These are phyloP conservation scores for Cybosia mesomella DNA, from an alignment of 2,888 invertebrate genomes.

Conservation along the genomic window DNA sequence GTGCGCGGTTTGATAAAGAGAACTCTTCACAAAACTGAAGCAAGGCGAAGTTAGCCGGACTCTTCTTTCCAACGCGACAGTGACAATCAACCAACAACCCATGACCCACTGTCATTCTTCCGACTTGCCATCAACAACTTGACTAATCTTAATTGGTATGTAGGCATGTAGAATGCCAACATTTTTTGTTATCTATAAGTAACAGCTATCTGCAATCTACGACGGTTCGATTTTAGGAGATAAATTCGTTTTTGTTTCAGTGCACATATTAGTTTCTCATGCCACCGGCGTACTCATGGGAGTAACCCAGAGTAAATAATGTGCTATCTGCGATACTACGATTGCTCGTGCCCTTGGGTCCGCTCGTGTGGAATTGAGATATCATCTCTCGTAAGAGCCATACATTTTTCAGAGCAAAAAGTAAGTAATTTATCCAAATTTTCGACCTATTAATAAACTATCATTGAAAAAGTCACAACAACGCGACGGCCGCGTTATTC, in stretches of 20 bases:
- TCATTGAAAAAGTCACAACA: background rate
- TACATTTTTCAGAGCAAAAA: background rate
- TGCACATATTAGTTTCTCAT: conserved; percentile 28
- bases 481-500: background rate
- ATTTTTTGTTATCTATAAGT: background rate
- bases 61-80: no score
- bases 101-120: no score
- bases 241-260: conserved; percentile 30
- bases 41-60: no score
- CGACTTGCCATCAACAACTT: background rate
- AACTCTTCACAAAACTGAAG: no score
- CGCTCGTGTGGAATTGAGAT: background rate
- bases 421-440: background rate
- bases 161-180: background rate
- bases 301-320: conserved; percentile 29
- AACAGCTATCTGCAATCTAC: conserved; percentile 7
- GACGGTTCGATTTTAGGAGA: conserved; percentile 17
- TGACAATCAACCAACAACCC: no score
- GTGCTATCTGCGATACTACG: conserved; percentile 30
- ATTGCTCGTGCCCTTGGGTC: background rate
- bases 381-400: background rate
- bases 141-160: background rate
- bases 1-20: no score
- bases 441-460: background rate
- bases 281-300: conserved; percentile 21